These are phyloP conservation scores for Cataglyphis rosenhaueri DNA, from an alignment of 2,888 invertebrate species.

Conservation along the genomic window DNA sequence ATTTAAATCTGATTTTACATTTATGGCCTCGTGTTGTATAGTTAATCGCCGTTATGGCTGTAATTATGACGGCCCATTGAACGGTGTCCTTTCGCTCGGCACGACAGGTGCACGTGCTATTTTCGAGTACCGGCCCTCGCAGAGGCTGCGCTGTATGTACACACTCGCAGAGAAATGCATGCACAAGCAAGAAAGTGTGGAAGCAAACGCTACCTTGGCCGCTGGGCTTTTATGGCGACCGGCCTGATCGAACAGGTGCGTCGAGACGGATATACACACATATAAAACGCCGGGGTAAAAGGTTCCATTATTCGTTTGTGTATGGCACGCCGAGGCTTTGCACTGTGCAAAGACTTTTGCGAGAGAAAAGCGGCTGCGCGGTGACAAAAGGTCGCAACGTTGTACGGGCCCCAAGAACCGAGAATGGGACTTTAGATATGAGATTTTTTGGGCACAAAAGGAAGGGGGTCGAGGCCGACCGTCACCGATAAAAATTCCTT, in stretches of 20 bases:
- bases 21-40: slow-evolving; percentile 26
- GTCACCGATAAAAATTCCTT: slow-evolving; percentile 52
- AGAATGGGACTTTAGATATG: slow-evolving; percentile 53
- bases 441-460: slow-evolving; percentile 61
- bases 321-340: slow-evolving; percentile 55
- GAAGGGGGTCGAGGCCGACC: slow-evolving; percentile 63
- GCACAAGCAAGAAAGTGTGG: slow-evolving; percentile 72
- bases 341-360: slow-evolving; percentile 63
- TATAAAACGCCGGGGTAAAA: slow-evolving; percentile 64
- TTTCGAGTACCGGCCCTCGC: slow-evolving; percentile 66
- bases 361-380: slow-evolving; percentile 63
- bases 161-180: slow-evolving; percentile 32
- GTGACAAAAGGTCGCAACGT: slow-evolving; percentile 73
- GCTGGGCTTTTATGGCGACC: slow-evolving; percentile 78
- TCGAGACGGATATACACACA: slow-evolving; percentile 62
- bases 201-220: slow-evolving; percentile 75
- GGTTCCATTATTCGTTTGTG: slow-evolving; percentile 73
- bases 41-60: slow-evolving; percentile 25
- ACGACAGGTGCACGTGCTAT: slow-evolving; percentile 72
- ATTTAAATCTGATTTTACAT: slow-evolving; percentile 26
- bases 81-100: slow-evolving; percentile 55
- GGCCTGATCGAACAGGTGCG: slow-evolving; percentile 81
- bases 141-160: slow-evolving; percentile 32
- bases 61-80: slow-evolving; percentile 48
- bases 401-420: slow-evolving; percentile 25